Evolutionary conservation across 2,113 vertebrate genomes (phyloP).

Genomic region (Caloenas nicobarica): DNA sequence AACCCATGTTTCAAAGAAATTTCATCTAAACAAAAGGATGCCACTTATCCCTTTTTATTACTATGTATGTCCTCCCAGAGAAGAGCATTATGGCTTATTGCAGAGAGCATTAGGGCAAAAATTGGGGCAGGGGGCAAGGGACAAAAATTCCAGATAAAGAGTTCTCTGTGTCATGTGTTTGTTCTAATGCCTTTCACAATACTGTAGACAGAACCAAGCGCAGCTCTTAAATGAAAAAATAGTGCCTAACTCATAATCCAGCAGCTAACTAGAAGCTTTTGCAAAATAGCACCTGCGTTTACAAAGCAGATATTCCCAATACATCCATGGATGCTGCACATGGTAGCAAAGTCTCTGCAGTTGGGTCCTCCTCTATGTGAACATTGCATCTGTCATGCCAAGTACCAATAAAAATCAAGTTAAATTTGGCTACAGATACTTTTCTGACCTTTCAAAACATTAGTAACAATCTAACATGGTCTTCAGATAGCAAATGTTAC

Average conservation of each 20-base stretch:
- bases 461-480: neutral
- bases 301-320: neutral
- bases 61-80: neutral
- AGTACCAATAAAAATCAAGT: neutral
- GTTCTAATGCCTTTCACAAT: neutral
- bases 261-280: neutral
- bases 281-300: neutral
- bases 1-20: neutral
- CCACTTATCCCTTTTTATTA: neutral
- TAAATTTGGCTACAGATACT: neutral
- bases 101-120: neutral
- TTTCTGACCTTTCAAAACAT: neutral
- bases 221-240: neutral
- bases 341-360: neutral
- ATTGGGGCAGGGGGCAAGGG: rapidly evolving
- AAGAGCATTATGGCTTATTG: neutral
- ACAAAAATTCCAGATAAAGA: neutral
- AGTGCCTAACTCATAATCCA: neutral
- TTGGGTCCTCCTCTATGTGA: neutral
- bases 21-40: neutral
- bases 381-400: neutral
- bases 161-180: neutral
- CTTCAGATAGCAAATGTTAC: neutral
- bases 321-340: neutral
- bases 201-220: neutral